phyloP scores from a whole-genome alignment of 2,797 vertebrate genomes.

The Masticophis lateralis region DNA sequence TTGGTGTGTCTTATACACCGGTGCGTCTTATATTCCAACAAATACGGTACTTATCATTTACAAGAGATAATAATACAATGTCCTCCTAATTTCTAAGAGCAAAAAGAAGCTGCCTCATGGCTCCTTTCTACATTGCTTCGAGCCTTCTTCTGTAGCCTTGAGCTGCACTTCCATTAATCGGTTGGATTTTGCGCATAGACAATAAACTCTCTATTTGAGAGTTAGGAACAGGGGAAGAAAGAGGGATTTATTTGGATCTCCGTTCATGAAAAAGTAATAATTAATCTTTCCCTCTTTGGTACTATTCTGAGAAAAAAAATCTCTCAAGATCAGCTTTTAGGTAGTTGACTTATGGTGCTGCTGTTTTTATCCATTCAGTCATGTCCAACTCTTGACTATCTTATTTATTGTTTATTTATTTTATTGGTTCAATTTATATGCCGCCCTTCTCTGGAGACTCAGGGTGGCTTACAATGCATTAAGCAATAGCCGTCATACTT shows the following conservation, averaged over 20 bases:
- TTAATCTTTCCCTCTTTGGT: neutral
- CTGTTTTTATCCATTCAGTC: neutral
- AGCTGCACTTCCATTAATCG: neutral
- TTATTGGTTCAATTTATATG: too few species aligned
- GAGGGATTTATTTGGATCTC: neutral
- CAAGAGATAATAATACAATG: too few species aligned
- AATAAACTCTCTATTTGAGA: neutral
- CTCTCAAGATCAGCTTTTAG: neutral
- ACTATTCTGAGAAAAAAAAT: neutral
- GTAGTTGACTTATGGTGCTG: neutral
- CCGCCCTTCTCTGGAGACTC: too few species aligned
- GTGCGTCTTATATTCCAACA: too few species aligned
- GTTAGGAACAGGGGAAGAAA: neutral
- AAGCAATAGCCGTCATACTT: too few species aligned
- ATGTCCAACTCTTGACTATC: neutral
- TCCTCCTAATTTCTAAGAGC: neutral
- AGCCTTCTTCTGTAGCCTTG: neutral
- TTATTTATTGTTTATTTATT: too few species aligned
- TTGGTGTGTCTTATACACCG: too few species aligned
- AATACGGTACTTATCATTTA: too few species aligned
- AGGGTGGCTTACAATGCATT: too few species aligned
- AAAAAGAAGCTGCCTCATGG: neutral
- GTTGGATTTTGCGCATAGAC: neutral
- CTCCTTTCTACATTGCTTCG: neutral
- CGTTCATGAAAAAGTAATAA: neutral